Evolutionary conservation across 1,140 invertebrate genomes (phyloP), one percentile per base, ranked within the genome.

Genomic region (Trinorchestia longiramus): DNA sequence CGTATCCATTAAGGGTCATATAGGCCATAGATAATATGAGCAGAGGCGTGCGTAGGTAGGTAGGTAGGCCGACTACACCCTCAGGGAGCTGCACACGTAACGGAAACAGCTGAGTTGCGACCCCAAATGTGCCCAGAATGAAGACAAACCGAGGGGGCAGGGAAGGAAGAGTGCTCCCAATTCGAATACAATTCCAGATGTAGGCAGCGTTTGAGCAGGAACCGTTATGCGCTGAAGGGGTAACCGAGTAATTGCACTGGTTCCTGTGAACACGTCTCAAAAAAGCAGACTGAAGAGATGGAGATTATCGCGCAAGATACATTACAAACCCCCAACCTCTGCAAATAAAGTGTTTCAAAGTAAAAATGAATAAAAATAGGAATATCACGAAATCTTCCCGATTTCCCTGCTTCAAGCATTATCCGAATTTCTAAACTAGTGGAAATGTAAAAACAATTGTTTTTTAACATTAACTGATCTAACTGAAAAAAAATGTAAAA

Each of bases 91-190:
- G 62, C 62, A 36, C 28, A 77, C 62, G 62, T 77, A 77, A 77
- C 62, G 62, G 62, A 77, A 77, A 77, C 62, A 36, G 11, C 28
- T 1, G 62, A 77, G 62, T 77, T 77, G 62, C 28, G 62, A 77
- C 62, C 62, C 62, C 62, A 77, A 77, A 77, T 77, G 62, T 77
- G 62, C 62, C 62, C 62, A 77, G 62, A 77, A 77, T 77, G 62
- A 77, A 77, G 62, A 77, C 62, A 77, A 77, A 11, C 15, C 28
- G 62, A 77, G 62, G 62, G 62, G 62, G 62, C 15, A 28, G 28
- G 62, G 62, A 77, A 28, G 11, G 47, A 19, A 53, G 62, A 77
- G 62, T 77, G 62, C 62, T 77, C 62, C 28, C 62, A 77, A 77
- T 77, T 77, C 62, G 62, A 77, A 19, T 77, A 77, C 62, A 77